A percentile compares a stretch with the other conserved stretches of the same genome.
Conservation (phyloP, 2,113 vertebrate genomes). For the Tragelaphus imberbis region DNA sequence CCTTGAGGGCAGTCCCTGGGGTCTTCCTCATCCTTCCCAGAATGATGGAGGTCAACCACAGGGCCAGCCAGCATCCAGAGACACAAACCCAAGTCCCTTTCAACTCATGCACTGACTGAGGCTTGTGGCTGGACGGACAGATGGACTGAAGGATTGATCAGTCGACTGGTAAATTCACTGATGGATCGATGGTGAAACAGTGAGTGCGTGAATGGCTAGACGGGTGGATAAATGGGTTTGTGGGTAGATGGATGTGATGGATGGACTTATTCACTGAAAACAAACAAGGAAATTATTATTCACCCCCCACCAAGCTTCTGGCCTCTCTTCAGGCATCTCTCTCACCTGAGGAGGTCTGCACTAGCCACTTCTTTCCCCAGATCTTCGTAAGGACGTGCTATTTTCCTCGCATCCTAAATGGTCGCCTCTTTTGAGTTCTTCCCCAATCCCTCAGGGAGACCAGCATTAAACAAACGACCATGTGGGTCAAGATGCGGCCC, state of each 20-base stretch:
- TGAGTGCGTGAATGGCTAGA: not conserved
- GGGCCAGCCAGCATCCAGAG: not conserved
- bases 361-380: not conserved
- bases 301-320: not conserved
- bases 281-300: too few relatives aligned
- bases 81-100: too few relatives aligned
- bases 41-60: not conserved
- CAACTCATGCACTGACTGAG: not conserved
- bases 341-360: too few relatives aligned
- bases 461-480: not conserved
- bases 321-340: not conserved
- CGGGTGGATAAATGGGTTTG: fast-evolving
- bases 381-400: not conserved
- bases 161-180: not conserved
- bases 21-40: not conserved
- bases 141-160: not conserved
- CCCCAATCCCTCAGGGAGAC: not conserved
- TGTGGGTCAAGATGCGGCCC: fast-evolving
- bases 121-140: not conserved
- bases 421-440: not conserved
- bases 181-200: not conserved
- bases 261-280: not conserved
- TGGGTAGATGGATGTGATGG: not conserved
- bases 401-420: not conserved
- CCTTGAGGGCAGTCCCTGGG: not conserved